Evolutionary conservation across 2,113 vertebrate genomes (phyloP), one percentile per base, ranked within the genome.

Genomic region (Pseudopodoces humilis): DNA sequence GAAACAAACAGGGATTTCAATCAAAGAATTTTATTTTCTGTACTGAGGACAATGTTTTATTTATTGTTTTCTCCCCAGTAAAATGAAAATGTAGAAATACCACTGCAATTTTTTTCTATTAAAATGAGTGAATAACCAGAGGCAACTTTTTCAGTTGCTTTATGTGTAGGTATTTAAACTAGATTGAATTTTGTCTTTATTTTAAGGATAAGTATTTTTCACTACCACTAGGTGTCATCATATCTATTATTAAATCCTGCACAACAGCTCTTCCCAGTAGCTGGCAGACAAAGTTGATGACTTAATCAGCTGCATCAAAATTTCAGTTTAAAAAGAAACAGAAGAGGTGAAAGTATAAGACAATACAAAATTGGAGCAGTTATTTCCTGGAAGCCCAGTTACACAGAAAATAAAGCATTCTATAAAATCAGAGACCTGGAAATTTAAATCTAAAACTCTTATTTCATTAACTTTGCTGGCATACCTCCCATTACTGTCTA

Each of bases 211-310:
- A 58, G 8, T 91, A 86, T 97, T 92, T 85, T 47, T 35, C 43
- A 70, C 44, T 30, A 86, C 97, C 98, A 97, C 98, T 98, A 98
- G 98, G 91, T 98, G 98, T 98, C 98, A 95, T 97, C 50, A 9
- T 97, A 33, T 86, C 93, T 97, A 88, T 84, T 97, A 95, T 89
- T 90, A 95, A 97, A 75, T 90, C 78, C n/a, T 47, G 19, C 20
- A 43, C 13, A 27, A 41, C 13, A 31, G 9, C 8, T 46, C 16
- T 92, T 95, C 62, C 33, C 25, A 7, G 31, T 15, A 50, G 10
- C 13, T 75, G 69, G 47, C 44, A 83, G 50, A 37, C 21, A 27
- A 72, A 94, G 68, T 25, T 92, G 75, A 97, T 28, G 28, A 71
- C 60, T 94, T 96, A 62, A 96, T 96, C 60, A 89, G 30, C 41